A percentile compares a stretch with the other conserved stretches of the same genome.
phyloP scores from a whole-genome alignment of 1,140 invertebrate species.

The Leptinotarsa texana region DNA sequence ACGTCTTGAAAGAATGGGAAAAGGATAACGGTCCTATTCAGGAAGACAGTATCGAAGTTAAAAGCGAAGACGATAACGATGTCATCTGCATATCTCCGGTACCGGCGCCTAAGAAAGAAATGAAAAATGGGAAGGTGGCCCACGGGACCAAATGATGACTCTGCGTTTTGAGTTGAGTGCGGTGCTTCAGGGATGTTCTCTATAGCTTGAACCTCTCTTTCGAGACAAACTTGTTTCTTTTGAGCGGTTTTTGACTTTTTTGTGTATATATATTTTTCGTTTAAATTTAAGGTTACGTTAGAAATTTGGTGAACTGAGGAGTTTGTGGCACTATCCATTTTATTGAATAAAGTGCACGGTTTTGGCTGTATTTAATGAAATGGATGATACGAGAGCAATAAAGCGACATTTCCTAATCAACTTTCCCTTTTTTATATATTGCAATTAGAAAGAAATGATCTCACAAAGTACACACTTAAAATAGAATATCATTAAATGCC shows the following conservation, averaged over 20 bases:
- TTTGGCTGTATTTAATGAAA: too few species aligned
- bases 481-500: too few species aligned
- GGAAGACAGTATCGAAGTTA: conserved; percentile 44
- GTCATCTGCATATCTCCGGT: conserved; percentile 53
- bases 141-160: conserved; percentile 44
- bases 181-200: conserved; percentile 5
- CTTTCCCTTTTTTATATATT: too few species aligned
- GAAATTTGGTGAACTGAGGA: too few species aligned
- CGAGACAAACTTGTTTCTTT: conserved; percentile 13
- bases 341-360: too few species aligned
- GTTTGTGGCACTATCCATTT: too few species aligned
- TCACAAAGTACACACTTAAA: too few species aligned
- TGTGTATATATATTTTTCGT: background rate
- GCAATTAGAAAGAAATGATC: too few species aligned
- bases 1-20: conserved; percentile 86
- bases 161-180: conserved; percentile 17
- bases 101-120: conserved; percentile 47
- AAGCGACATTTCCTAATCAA: too few species aligned
- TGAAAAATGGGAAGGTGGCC: conserved; percentile 48
- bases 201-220: background rate
- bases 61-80: conserved; percentile 51
- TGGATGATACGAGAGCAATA: too few species aligned
- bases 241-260: conserved; percentile 22
- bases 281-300: too few species aligned
- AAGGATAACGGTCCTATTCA: conserved; percentile 66